Base-by-base conservation (phyloP, 2,113 vertebrate species). In the Semnornis frantzii region DNA sequence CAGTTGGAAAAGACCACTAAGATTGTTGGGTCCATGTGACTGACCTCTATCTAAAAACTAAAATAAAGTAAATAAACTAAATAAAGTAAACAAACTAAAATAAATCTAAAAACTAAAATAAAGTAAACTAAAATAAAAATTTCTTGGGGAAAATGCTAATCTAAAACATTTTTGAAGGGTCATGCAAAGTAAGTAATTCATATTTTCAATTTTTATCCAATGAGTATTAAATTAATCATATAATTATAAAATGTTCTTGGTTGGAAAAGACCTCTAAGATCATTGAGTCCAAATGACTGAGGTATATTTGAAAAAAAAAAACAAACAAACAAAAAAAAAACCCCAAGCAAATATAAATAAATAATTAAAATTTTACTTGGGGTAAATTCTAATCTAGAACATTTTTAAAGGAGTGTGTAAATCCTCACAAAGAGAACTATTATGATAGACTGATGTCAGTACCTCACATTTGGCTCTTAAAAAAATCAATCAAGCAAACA, bases 391-490 rank as follows among this genome's bases (percentile, higher is more conserved):
- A 88, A 44, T 71, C 62, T 72, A 79, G 59, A 90, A 85, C n/a
- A n/a, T n/a, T n/a, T n/a, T n/a, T n/a, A n/a, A 59, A 69, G 25
- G 8, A 52, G 85, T 83, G 20, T 46, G 69, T 94, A 68, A 86
- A 44, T 91, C 75, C 13, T 87, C 64, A 91, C 64, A 93, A 58
- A 46, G 5, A 62, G 27, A 92, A 95, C 24, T 70, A 19, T 92
- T 95, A 86, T 86, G 93, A 96, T 83, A 96, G 71, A 77, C 91
- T 94, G 73, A 93, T 78, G 39, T 71, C 31, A 84, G 18, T 85
- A 54, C 25, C 37, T 74, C 46, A 75, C 23, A 79, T 93, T 95
- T 94, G 59, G 21, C 88, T 97, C 78, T 37, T 8, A 37, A 37
- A 37, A 24, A 14, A 94, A 60, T n/a, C n/a, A n/a, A n/a, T n/a